Evolutionary conservation across 2,888 invertebrate genomes (phyloP).

Genomic region (Hirtodrosophila cameraria): DNA sequence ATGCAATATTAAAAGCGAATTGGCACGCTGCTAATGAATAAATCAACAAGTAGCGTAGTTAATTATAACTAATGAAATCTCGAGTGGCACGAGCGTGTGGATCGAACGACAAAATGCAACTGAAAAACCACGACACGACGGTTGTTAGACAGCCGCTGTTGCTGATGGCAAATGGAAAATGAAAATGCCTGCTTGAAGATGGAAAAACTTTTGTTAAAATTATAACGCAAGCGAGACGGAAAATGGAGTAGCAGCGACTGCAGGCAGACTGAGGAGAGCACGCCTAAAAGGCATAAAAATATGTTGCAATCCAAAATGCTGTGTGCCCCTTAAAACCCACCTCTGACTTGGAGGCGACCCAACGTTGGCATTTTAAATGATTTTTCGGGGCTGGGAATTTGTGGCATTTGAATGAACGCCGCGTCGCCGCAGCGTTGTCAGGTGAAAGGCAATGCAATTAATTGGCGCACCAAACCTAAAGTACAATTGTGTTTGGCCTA

Average conservation of each 20-base stretch:
- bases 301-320: slow-evolving; percentile 53
- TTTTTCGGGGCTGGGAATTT: slow-evolving; percentile 59
- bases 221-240: slow-evolving; percentile 47
- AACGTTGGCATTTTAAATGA: slow-evolving; percentile 68
- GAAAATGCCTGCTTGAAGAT: slow-evolving; percentile 58
- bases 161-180: slow-evolving; percentile 59
- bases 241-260: slow-evolving; percentile 56
- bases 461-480: slow-evolving; percentile 35
- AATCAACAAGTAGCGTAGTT: slow-evolving; percentile 11
- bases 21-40: slow-evolving; percentile 9
- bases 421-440: too few species aligned
- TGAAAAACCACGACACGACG: slow-evolving; percentile 46
- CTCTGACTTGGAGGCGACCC: slow-evolving; percentile 55
- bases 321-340: slow-evolving; percentile 20
- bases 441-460: slow-evolving; percentile 73
- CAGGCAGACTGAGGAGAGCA: too few species aligned
- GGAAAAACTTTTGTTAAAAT: slow-evolving; percentile 45
- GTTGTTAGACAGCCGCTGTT: slow-evolving; percentile 20
- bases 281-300: too few species aligned
- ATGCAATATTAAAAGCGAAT: slow-evolving; percentile 13
- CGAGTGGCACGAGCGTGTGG: slow-evolving; percentile 49
- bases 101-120: slow-evolving; percentile 74
- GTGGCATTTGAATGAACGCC: slow-evolving; percentile 38
- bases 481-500: slow-evolving; percentile 49
- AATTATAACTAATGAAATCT: slow-evolving; percentile 25